These are phyloP conservation scores for Melopsittacus undulatus DNA, from an alignment of 2,797 vertebrate species.

Conservation along the genomic window DNA sequence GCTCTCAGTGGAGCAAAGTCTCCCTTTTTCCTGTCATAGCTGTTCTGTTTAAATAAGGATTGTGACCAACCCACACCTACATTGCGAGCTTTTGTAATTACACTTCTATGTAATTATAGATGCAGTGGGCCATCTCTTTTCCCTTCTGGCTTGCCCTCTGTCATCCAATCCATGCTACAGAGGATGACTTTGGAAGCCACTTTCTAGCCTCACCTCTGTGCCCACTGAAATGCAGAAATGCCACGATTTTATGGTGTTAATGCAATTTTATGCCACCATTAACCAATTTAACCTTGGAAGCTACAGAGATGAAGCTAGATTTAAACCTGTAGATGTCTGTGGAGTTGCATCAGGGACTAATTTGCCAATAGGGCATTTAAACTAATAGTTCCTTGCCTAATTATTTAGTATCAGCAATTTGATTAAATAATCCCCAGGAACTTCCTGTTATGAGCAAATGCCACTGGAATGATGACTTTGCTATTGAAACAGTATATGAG, in stretches of 20 bases:
- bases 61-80: not conserved
- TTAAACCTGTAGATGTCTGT: not conserved
- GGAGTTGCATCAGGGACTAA: not conserved
- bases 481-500: accelerated
- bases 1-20: not conserved
- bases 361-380: not conserved
- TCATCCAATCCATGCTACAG: not conserved
- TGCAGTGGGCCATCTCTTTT: not conserved
- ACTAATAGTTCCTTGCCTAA: not conserved
- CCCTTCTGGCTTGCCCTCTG: constrained; percentile 2
- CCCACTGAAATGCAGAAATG: not conserved
- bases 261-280: not conserved
- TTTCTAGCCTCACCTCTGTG: not conserved
- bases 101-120: not conserved
- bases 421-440: not conserved
- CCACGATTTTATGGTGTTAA: not conserved
- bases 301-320: not conserved
- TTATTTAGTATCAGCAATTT: not conserved
- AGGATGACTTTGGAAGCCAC: not conserved
- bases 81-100: not conserved
- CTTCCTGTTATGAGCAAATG: not conserved
- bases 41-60: constrained; percentile 14
- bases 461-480: not conserved
- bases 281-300: not conserved
- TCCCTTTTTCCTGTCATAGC: not conserved